Percentiles rank a stretch among this genome's conserved stretches.
phyloP scores from a whole-genome alignment of 2,888 invertebrate genomes.

The Tineola bisselliella region DNA sequence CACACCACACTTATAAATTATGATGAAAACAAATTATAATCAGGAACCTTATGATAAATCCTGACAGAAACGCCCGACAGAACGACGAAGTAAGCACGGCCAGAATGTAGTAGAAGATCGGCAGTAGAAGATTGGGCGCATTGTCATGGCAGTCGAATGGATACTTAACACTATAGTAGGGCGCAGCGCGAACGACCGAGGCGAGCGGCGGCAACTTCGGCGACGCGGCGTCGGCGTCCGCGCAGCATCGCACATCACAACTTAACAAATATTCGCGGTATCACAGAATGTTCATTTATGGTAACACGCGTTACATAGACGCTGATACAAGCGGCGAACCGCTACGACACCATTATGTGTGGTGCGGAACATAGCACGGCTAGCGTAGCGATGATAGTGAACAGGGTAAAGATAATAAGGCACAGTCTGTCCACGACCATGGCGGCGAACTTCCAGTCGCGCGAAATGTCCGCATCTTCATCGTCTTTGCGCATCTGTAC shows the following conservation, averaged over 20 bases:
- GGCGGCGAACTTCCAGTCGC: conserved; percentile 99
- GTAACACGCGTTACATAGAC: conserved; percentile 33
- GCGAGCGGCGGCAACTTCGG: conserved; percentile 53
- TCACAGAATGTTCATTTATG: conserved; percentile 69
- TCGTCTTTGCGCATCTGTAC: conserved; percentile 91
- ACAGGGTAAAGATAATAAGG: conserved; percentile 98
- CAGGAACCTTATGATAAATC: background rate
- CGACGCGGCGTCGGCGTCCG: conserved; percentile 55
- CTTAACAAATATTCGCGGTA: conserved; percentile 75
- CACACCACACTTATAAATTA: background rate
- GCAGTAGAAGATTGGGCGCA: conserved; percentile 42
- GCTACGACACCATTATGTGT: conserved; percentile 93
- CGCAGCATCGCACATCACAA: conserved; percentile 67
- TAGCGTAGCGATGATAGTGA: conserved; percentile 97
- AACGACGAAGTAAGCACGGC: background rate
- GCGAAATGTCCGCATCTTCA: conserved; percentile 91
- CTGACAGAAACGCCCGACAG: background rate
- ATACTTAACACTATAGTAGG: conserved; percentile 31
- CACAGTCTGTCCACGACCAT: conserved; percentile 99
- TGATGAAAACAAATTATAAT: background rate
- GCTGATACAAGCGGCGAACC: conserved; percentile 58
- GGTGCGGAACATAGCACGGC: conserved; percentile 97
- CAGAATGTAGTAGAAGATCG: conserved; percentile 31
- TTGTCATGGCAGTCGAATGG: background rate
- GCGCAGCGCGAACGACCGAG: conserved; percentile 48